A percentile compares a stretch with the other conserved stretches of the same genome.
Conservation (phyloP, 1,140 invertebrate genomes). For the Trypoxylus dichotomus region DNA sequence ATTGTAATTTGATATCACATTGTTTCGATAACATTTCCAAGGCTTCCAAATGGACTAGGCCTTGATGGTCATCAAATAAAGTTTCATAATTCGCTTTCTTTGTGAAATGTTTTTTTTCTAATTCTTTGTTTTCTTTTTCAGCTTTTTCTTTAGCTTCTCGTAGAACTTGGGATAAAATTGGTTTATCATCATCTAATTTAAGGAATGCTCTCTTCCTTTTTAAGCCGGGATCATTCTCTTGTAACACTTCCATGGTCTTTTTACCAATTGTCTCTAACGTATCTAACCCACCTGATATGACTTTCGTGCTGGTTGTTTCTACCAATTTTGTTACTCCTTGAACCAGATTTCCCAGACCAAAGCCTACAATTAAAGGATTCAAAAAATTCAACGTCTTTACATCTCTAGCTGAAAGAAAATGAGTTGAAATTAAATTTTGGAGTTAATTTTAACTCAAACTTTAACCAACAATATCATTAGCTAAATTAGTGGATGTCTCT, state of each 20-base stretch:
- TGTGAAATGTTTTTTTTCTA: conserved; percentile 63
- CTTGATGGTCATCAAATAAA: conserved; percentile 87
- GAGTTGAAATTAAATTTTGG: too few relatives aligned
- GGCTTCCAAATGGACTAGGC: conserved; percentile 85
- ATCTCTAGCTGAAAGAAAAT: too few relatives aligned
- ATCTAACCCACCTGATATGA: conserved; percentile 81
- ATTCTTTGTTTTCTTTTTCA: conserved; percentile 66
- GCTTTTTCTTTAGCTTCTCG: conserved; percentile 82
- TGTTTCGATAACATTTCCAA: conserved; percentile 87
- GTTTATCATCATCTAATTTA: conserved; percentile 61
- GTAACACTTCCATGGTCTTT: conserved; percentile 89
- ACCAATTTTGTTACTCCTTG: conserved; percentile 71
- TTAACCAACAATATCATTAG: too few relatives aligned
- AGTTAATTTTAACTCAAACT: too few relatives aligned
- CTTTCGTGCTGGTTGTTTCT: conserved; percentile 74
- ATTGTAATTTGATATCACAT: conserved; percentile 73
- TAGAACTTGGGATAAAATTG: conserved; percentile 68
- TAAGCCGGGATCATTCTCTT: conserved; percentile 86
- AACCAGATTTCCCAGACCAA: conserved; percentile 66
- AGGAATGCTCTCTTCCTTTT: conserved; percentile 80
- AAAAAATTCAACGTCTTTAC: too few relatives aligned
- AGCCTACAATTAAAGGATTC: conserved; percentile 42
- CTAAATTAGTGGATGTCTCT: too few relatives aligned
- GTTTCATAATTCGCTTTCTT: conserved; percentile 75
- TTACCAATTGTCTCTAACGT: conserved; percentile 90